These are phyloP conservation scores for Azorinus chamasolen DNA, from an alignment of 2,888 invertebrate species.

Conservation along the genomic window DNA sequence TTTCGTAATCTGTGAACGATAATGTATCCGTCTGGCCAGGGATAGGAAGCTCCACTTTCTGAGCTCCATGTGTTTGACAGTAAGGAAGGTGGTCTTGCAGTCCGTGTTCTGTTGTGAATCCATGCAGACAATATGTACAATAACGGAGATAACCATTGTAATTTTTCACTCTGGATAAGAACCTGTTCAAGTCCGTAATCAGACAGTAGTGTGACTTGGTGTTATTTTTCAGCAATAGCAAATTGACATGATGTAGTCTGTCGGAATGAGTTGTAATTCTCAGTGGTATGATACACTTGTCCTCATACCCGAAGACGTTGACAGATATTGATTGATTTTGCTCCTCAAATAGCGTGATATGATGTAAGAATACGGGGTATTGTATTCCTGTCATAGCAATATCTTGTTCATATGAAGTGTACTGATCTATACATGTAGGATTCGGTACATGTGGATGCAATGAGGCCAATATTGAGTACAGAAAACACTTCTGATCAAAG, in stretches of 20 bases:
- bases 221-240: constrained; percentile 34
- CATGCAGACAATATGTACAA: constrained; percentile 39
- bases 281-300: constrained; percentile 41
- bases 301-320: constrained; percentile 34
- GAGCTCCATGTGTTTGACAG: constrained; percentile 28
- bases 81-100: constrained; percentile 27
- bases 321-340: constrained; percentile 16
- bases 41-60: constrained; percentile 23
- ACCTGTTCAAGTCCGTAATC: constrained; percentile 51
- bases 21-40: constrained; percentile 14
- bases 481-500: constrained; percentile 20
- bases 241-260: constrained; percentile 45
- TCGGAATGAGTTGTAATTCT: constrained; percentile 35
- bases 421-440: neutral
- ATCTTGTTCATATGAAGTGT: neutral
- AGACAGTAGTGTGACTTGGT: constrained; percentile 49
- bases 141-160: constrained; percentile 12
- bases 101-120: constrained; percentile 9
- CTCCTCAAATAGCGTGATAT: constrained; percentile 23
- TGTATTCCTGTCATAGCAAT: neutral
- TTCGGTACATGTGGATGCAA: neutral
- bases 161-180: constrained; percentile 41
- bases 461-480: constrained; percentile 17
- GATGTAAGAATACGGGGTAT: constrained; percentile 9
- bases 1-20: constrained; percentile 43